Evolutionary conservation across 1,140 invertebrate species (phyloP), one percentile per base, ranked within the genome.

Genomic region (Gryon sp.): DNA sequence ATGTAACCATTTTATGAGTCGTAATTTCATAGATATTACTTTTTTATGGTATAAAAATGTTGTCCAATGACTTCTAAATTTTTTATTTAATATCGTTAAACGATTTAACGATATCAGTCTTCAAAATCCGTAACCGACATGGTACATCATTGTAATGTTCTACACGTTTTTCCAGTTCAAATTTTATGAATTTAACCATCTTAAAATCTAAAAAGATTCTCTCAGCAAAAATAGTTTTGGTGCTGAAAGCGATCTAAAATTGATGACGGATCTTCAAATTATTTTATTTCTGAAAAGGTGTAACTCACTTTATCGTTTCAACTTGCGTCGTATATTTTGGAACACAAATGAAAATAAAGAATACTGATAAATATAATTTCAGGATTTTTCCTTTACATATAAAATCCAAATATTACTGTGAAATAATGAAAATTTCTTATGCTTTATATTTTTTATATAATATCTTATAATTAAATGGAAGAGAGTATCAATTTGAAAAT

Each of bases 161-260:
- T 50, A 26, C 43, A 22, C 32, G 16, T 24, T 32, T 45, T 57
- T 3, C 22, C 32, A 16, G 1, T 2, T 15, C 9, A 28, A 57
- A 12, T 68, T 57, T 57, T 57, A 57, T 57, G 52, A 68, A 68
- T 57, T 48, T 57, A 20, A 57, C 52, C 62, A 28, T 34, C 28
- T 18, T n/a, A 11, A 24, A 24, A n/a, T n/a, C 40, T 16, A 4
- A 7, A 22, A 7, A 18, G 22, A 30, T 22, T 62, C 22, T 2
- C 15, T n/a, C 0, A 40, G 45, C 59, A 24, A 30, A 36, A 46
- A 50, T 28, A 32, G 30, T n/a, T 28, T 9, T 14, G n/a, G 26
- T n/a, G 32, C 14, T 45, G 38, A 66, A 53, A 66, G 34, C 48
- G 34, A 55, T 66, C 30, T 46, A 53, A 65, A 65, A 65, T 53